A percentile compares a stretch with the other conserved stretches of the same genome.
Evolutionary conservation across 2,113 vertebrate species (phyloP).

Genomic region (Limnothrissa miodon): DNA sequence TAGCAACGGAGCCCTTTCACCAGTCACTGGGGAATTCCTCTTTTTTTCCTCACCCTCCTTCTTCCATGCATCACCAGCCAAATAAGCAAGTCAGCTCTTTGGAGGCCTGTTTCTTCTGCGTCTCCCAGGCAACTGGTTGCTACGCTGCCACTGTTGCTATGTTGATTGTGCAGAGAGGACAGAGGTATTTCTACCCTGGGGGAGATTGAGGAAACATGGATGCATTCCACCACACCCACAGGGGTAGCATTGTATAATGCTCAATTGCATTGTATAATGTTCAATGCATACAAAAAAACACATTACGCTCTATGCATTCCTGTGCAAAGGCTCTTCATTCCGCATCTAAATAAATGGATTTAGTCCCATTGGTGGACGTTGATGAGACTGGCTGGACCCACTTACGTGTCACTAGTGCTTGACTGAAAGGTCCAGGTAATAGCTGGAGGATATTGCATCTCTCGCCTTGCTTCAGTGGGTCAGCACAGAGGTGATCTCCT

Average conservation of each 20-base stretch:
- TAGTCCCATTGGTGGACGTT: background rate
- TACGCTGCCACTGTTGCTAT: conserved; percentile 63
- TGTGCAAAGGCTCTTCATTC: background rate
- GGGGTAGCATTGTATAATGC: background rate
- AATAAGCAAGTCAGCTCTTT: conserved; percentile 71
- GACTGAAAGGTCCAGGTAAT: background rate
- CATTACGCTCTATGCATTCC: background rate
- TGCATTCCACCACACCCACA: conserved; percentile 3
- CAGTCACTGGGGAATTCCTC: conserved; percentile 69
- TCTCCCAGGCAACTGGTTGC: conserved; percentile 79
- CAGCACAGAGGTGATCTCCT: background rate
- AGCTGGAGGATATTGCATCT: background rate
- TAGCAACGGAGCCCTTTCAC: conserved; percentile 70
- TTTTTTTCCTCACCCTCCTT: conserved; percentile 3
- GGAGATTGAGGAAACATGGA: conserved; percentile 16
- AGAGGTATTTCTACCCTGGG: conserved; percentile 31
- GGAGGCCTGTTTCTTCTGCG: conserved; percentile 64
- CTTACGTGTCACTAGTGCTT: background rate
- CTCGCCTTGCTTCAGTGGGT: background rate
- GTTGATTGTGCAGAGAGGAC: conserved; percentile 37
- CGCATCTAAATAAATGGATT: background rate
- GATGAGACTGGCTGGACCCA: background rate
- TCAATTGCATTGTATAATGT: background rate
- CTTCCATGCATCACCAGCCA: conserved; percentile 75
- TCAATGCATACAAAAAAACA: background rate